phyloP scores from a whole-genome alignment of 2,113 vertebrate species.

The Sceloporus undulatus region DNA sequence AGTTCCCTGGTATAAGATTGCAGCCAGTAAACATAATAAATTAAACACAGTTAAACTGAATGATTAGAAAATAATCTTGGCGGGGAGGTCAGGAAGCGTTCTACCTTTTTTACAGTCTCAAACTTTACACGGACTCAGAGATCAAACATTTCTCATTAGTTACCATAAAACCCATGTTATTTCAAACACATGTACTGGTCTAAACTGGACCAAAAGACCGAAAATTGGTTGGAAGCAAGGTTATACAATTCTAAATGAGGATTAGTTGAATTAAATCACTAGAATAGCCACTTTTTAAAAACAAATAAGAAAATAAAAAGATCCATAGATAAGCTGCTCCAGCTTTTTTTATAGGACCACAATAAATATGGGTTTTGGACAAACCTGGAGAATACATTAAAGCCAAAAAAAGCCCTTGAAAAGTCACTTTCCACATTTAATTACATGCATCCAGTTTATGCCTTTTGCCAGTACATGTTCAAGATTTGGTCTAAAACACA shows the following conservation, averaged over 20 bases:
- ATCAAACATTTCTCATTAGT: slow-evolving; percentile 46
- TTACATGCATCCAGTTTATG: slow-evolving; percentile 23
- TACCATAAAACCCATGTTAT: slow-evolving; percentile 28
- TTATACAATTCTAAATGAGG: slow-evolving; percentile 31
- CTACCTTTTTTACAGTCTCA: slow-evolving; percentile 35
- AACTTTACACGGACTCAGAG: slow-evolving; percentile 35
- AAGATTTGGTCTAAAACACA: slow-evolving; percentile 29
- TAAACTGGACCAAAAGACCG: slow-evolving; percentile 41
- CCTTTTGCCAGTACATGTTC: slow-evolving; percentile 17
- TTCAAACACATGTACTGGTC: slow-evolving; percentile 16
- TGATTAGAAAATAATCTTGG: slow-evolving; percentile 38
- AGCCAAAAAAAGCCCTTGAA: slow-evolving; percentile 68
- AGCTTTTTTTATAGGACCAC: neutral
- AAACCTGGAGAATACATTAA: slow-evolving; percentile 64
- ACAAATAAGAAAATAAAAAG: neutral
- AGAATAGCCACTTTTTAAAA: neutral
- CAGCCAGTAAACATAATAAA: slow-evolving; percentile 24
- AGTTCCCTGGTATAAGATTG: neutral
- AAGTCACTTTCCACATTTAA: slow-evolving; percentile 38
- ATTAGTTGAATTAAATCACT: slow-evolving; percentile 37
- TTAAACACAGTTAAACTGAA: slow-evolving; percentile 40
- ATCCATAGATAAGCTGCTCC: slow-evolving; percentile 13
- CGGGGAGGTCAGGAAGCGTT: slow-evolving; percentile 20
- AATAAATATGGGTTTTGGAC: slow-evolving; percentile 58
- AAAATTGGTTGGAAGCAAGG: slow-evolving; percentile 24